Evolutionary conservation across 2,797 vertebrate species (phyloP).

Genomic region (Premnoplex brunnescens): DNA sequence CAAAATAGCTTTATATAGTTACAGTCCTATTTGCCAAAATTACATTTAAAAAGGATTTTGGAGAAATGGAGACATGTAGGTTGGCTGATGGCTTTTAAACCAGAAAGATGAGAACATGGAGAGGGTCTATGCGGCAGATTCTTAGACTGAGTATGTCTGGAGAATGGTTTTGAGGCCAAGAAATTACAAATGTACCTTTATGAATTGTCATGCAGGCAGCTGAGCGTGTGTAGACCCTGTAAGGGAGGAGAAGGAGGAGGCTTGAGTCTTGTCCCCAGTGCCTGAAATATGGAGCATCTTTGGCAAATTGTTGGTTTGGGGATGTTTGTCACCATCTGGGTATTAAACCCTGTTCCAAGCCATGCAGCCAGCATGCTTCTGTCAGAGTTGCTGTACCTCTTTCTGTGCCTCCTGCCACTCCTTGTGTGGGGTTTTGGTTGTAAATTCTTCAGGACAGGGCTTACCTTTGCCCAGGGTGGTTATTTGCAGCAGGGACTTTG

Average conservation of each 20-base stretch:
- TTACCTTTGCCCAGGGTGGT: too few species aligned
- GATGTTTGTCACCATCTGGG: background rate
- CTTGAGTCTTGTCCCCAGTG: background rate
- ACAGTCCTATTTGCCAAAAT: background rate
- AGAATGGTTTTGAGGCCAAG: background rate
- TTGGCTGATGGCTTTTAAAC: conserved; percentile 16
- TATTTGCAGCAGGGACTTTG: too few species aligned
- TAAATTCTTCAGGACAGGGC: too few species aligned
- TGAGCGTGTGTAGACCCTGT: background rate
- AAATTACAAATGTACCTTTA: background rate
- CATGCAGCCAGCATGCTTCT: too few species aligned
- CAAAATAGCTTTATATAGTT: conserved; percentile 11
- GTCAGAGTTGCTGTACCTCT: too few species aligned
- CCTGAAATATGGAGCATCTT: background rate
- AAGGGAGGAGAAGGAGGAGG: background rate
- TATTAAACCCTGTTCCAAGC: background rate
- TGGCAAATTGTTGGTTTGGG: background rate
- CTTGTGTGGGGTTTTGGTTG: too few species aligned
- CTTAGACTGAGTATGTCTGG: background rate
- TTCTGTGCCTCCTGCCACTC: too few species aligned
- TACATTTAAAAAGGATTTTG: conserved; percentile 30
- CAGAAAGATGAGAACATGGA: background rate
- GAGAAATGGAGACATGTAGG: background rate
- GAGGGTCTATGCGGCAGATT: background rate
- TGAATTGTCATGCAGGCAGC: background rate